Evolutionary conservation across 2,888 invertebrate species (phyloP).

Genomic region (Boloria selene): DNA sequence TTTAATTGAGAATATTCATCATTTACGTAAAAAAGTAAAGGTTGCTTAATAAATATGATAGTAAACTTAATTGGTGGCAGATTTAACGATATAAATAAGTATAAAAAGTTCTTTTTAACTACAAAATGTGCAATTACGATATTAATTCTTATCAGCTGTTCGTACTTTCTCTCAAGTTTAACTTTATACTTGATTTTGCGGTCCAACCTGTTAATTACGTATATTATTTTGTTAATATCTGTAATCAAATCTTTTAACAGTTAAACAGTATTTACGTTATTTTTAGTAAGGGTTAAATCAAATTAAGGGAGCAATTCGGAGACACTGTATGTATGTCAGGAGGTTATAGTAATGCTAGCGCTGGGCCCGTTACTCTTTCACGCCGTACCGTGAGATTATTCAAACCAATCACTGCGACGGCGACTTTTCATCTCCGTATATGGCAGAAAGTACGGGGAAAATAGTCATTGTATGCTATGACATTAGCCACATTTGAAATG

Average conservation of each 20-base stretch:
- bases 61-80: too few relatives aligned
- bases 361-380: constrained; percentile 68
- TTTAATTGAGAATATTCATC: too few relatives aligned
- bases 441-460: constrained; percentile 51
- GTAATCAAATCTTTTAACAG: neutral
- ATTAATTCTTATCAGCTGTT: constrained; percentile 1
- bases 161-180: constrained; percentile 15
- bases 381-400: constrained; percentile 69
- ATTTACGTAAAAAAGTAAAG: too few relatives aligned
- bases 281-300: neutral
- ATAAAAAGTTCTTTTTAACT: neutral
- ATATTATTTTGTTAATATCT: constrained; percentile 1
- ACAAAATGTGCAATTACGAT: constrained; percentile 11
- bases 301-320: constrained; percentile 63
- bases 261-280: neutral
- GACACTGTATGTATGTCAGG: constrained; percentile 69
- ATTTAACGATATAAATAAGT: too few relatives aligned
- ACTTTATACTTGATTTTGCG: constrained; percentile 7
- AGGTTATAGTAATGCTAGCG: constrained; percentile 73
- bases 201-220: neutral
- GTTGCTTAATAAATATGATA: too few relatives aligned
- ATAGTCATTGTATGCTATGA: constrained; percentile 33
- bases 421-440: constrained; percentile 62
- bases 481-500: constrained; percentile 19
- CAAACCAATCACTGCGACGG: constrained; percentile 67